Evolutionary conservation across 53 echinoderm and acorn worm species (phyloP).

Genomic region (Mesocentrotus franciscanus): DNA sequence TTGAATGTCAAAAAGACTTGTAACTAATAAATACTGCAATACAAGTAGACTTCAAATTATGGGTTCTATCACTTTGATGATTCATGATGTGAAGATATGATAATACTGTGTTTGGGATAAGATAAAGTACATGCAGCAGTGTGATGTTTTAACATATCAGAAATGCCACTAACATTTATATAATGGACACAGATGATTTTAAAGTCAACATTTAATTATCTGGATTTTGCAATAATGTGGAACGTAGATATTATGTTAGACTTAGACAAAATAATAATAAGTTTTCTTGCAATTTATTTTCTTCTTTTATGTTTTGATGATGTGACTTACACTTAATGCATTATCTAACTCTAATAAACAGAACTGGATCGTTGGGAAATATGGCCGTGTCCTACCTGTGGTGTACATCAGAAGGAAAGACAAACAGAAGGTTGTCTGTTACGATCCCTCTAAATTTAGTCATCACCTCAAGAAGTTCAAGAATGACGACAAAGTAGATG

Average conservation of each 20-base stretch:
- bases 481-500: constrained; percentile 52
- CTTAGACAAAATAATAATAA: background rate
- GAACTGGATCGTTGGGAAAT: constrained; percentile 94
- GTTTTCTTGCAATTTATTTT: background rate
- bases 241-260: background rate
- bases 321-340: background rate
- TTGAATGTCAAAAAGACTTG: background rate
- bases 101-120: too few relatives aligned
- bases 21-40: background rate
- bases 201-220: background rate
- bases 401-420: constrained; percentile 86
- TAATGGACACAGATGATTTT: background rate
- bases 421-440: constrained; percentile 77
- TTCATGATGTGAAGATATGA: too few relatives aligned
- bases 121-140: too few relatives aligned
- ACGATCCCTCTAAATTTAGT: constrained; percentile 87
- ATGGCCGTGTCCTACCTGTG: constrained; percentile 90
- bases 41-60: too few relatives aligned
- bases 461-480: constrained; percentile 85
- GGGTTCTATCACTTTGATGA: too few relatives aligned
- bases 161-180: too few relatives aligned
- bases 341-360: constrained; percentile 39
- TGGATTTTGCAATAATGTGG: background rate
- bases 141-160: too few relatives aligned
- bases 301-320: too few relatives aligned